phyloP scores from a whole-genome alignment of 2,113 vertebrate genomes.

The Microcebus griseorufus region DNA sequence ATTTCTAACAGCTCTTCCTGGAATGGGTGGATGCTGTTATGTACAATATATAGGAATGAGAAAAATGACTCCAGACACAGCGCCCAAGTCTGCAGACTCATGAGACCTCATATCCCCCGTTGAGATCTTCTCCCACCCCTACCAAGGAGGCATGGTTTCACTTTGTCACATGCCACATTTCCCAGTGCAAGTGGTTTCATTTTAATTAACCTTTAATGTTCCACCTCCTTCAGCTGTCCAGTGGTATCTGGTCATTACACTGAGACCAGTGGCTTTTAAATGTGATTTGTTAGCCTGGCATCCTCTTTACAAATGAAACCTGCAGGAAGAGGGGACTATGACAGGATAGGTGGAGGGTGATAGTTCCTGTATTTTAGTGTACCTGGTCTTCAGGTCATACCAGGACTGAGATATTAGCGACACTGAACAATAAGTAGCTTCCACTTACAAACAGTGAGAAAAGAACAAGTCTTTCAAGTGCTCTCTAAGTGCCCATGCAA shows the following conservation, averaged over 20 bases:
- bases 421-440: not conserved
- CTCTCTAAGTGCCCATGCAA: not conserved
- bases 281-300: not conserved
- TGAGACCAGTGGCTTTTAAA: not conserved
- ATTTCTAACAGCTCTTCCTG: slow-evolving; percentile 24
- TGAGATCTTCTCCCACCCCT: too few species aligned
- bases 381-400: not conserved
- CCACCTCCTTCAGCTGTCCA: not conserved
- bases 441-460: not conserved
- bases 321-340: not conserved
- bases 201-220: not conserved
- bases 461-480: not conserved
- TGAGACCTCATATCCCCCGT: accelerated
- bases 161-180: not conserved
- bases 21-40: not conserved
- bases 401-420: not conserved
- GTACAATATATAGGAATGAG: not conserved
- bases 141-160: not conserved
- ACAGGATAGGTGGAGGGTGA: not conserved
- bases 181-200: not conserved
- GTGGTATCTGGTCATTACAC: not conserved
- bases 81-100: not conserved
- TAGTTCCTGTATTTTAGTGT: not conserved
- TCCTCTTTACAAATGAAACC: not conserved
- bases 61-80: not conserved